phyloP scores from a whole-genome alignment of 2,888 invertebrate genomes.

The Melanargia galathea region DNA sequence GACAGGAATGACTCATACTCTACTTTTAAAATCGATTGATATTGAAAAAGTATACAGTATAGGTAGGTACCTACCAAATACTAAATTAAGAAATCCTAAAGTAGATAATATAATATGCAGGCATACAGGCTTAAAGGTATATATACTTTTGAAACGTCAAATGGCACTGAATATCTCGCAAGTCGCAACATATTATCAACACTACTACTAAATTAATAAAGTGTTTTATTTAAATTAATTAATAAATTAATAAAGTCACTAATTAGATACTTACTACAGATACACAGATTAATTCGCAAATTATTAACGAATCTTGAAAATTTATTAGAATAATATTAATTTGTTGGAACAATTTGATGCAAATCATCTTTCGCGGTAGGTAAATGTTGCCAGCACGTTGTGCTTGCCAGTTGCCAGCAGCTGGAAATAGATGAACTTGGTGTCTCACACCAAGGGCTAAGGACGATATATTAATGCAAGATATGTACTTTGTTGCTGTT shows the following conservation, averaged over 20 bases:
- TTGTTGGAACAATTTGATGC: slow-evolving; percentile 26
- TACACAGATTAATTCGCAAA: neutral
- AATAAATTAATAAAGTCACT: too few relatives aligned
- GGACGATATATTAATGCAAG: neutral
- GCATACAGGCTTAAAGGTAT: too few relatives aligned
- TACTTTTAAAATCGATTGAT: too few relatives aligned
- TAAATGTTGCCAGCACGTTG: slow-evolving; percentile 19
- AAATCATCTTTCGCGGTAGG: slow-evolving; percentile 29
- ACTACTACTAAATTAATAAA: slow-evolving; percentile 2
- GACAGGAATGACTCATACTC: too few relatives aligned
- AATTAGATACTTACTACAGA: slow-evolving; percentile 9
- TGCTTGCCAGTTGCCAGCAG: slow-evolving; percentile 37
- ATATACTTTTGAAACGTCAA: too few relatives aligned
- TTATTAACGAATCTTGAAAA: neutral
- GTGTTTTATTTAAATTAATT: too few relatives aligned
- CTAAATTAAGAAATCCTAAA: too few relatives aligned
- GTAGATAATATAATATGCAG: too few relatives aligned
- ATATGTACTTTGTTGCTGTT: neutral
- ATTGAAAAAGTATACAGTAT: too few relatives aligned
- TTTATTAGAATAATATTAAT: slow-evolving; percentile 2
- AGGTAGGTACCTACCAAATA: too few relatives aligned
- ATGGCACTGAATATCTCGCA: too few relatives aligned
- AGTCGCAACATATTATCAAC: too few relatives aligned
- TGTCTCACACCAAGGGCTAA: slow-evolving; percentile 55
- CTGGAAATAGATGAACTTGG: slow-evolving; percentile 55